Percentiles rank a stretch among this genome's conserved stretches.
Evolutionary conservation across 2,888 invertebrate genomes (phyloP).

Genomic region (Adelphocoris suturalis): DNA sequence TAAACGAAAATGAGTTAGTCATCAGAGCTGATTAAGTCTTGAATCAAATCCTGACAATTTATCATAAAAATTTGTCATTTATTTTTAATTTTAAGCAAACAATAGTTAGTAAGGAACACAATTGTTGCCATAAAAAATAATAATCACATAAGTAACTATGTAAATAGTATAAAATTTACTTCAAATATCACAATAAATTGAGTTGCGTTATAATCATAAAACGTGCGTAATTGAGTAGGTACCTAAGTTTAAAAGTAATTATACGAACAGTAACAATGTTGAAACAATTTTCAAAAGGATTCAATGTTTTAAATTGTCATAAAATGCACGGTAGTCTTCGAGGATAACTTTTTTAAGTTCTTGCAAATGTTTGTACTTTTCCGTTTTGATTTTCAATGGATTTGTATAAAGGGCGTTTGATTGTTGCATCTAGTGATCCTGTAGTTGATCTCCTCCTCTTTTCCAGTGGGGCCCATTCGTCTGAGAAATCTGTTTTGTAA

Average conservation of each 20-base stretch:
- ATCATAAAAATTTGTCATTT: slow-evolving; percentile 6
- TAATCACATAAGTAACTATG: slow-evolving; percentile 25
- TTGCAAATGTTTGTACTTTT: not conserved
- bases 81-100: slow-evolving; percentile 13
- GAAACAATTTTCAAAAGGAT: not conserved
- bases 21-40: slow-evolving; percentile 25
- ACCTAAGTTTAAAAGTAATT: slow-evolving; percentile 19
- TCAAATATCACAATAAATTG: slow-evolving; percentile 25
- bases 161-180: slow-evolving; percentile 25
- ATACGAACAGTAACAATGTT: slow-evolving; percentile 20
- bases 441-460: slow-evolving; percentile 4
- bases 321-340: slow-evolving; percentile 47
- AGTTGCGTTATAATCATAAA: slow-evolving; percentile 25
- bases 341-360: slow-evolving; percentile 44
- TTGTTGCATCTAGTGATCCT: not conserved
- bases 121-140: slow-evolving; percentile 6
- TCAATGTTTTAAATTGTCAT: slow-evolving; percentile 29
- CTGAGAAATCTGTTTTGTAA: slow-evolving; percentile 38
- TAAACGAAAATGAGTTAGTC: slow-evolving; percentile 13
- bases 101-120: slow-evolving; percentile 12
- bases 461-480: slow-evolving; percentile 41
- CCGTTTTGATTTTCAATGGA: slow-evolving; percentile 48
- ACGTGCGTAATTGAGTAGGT: slow-evolving; percentile 17
- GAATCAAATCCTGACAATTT: slow-evolving; percentile 19
- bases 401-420: slow-evolving; percentile 14